Percentiles rank a stretch among this genome's conserved stretches.
Evolutionary conservation across 2,888 invertebrate species (phyloP).

Genomic region (Anarsia innoxiella): DNA sequence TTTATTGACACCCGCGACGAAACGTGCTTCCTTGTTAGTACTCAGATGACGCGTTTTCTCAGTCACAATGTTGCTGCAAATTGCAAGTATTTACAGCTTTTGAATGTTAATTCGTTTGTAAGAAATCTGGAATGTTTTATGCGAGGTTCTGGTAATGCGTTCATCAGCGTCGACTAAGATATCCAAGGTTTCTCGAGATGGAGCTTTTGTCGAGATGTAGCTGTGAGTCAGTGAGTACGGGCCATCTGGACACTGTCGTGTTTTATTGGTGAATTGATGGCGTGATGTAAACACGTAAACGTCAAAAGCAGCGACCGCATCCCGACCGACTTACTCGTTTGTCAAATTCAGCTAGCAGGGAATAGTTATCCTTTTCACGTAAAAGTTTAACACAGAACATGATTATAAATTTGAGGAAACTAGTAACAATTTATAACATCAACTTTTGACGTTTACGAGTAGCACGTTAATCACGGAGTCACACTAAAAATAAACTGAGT

Average conservation of each 20-base stretch:
- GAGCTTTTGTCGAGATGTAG: constrained; percentile 9
- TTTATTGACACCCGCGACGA: too few species aligned
- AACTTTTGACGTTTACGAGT: constrained; percentile 69
- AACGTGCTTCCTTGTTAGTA: constrained; percentile 19
- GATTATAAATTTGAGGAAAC: constrained; percentile 27
- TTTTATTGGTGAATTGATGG: constrained; percentile 2
- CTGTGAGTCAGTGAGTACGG: constrained; percentile 24
- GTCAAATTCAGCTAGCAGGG: constrained; percentile 52
- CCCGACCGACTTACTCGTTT: constrained; percentile 54
- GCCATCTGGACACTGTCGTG: constrained; percentile 45
- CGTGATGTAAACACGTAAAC: constrained; percentile 39
- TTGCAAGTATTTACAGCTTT: constrained; percentile 11
- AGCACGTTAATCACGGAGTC: constrained; percentile 63
- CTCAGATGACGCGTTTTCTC: constrained; percentile 27
- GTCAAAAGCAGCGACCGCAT: constrained; percentile 50
- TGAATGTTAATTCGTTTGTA: constrained; percentile 7
- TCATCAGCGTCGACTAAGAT: not conserved
- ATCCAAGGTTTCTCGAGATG: constrained; percentile 11
- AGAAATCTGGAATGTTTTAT: constrained; percentile 8
- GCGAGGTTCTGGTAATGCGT: constrained; percentile 1
- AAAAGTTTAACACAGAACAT: constrained; percentile 63
- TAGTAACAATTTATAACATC: constrained; percentile 42
- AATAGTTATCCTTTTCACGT: constrained; percentile 59
- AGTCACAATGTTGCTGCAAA: constrained; percentile 13
- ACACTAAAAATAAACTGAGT: constrained; percentile 65